phyloP scores from a whole-genome alignment of 2,113 vertebrate species.

The Solea senegalensis region DNA sequence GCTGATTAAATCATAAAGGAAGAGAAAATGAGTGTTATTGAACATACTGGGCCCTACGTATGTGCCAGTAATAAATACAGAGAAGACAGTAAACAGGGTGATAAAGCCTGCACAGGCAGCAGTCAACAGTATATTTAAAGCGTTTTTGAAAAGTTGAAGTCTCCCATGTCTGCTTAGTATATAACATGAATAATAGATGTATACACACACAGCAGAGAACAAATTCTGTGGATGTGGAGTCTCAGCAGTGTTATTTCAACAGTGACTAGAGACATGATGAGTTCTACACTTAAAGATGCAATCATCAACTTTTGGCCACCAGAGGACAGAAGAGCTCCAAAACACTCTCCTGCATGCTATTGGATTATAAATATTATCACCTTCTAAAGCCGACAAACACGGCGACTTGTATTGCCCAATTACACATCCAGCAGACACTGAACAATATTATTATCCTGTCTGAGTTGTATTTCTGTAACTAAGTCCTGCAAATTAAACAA shows the following conservation, averaged over 20 bases:
- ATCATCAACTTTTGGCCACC: conserved; percentile 44
- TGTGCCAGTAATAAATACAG: conserved; percentile 64
- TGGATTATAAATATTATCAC: not conserved
- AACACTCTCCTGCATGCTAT: conserved; percentile 19
- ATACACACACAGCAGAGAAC: conserved; percentile 18
- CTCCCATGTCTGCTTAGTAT: conserved; percentile 21
- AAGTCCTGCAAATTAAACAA: conserved; percentile 9
- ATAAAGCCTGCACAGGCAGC: conserved; percentile 38
- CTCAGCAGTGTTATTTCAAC: conserved; percentile 35
- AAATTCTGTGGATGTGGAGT: conserved; percentile 34
- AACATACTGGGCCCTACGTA: conserved; percentile 59
- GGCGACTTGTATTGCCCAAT: not conserved
- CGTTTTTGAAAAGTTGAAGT: conserved; percentile 41
- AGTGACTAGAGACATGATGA: conserved; percentile 21
- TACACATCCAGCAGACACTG: conserved; percentile 13
- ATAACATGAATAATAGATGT: conserved; percentile 38
- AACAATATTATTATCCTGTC: conserved; percentile 4
- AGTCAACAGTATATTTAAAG: conserved; percentile 51
- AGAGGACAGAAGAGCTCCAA: conserved; percentile 68
- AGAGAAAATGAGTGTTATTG: conserved; percentile 60
- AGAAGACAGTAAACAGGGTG: conserved; percentile 48
- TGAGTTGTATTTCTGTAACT: not conserved
- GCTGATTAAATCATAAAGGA: conserved; percentile 80
- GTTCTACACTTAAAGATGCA: conserved; percentile 39
- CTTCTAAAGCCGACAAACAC: conserved; percentile 12